phyloP scores from a whole-genome alignment of 2,888 invertebrate genomes.

The Oscheius sp. region DNA sequence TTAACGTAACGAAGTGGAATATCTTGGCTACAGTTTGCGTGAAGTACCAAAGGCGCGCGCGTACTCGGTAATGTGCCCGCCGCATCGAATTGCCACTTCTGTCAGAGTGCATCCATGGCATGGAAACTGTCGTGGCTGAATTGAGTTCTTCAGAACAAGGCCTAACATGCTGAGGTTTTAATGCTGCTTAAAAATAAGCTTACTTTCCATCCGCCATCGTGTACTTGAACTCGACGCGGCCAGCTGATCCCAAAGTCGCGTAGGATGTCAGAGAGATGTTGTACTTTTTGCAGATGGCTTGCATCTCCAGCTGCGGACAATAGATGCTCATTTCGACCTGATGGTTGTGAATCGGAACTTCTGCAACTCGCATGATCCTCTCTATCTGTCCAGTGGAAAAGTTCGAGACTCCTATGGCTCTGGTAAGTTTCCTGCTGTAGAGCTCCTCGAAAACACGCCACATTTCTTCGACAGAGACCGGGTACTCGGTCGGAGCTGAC shows the following conservation, averaged over 20 bases:
- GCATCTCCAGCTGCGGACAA: constrained; percentile 81
- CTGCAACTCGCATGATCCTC: constrained; percentile 75
- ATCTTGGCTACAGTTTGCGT: too few relatives aligned
- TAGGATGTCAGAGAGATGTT: constrained; percentile 78
- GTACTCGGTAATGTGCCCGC: too few relatives aligned
- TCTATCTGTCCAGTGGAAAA: constrained; percentile 83
- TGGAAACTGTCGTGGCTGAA: too few relatives aligned
- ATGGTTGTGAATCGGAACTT: constrained; percentile 76
- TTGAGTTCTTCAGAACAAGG: too few relatives aligned
- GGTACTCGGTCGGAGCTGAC: constrained; percentile 31
- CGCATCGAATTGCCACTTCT: too few relatives aligned
- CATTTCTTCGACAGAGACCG: constrained; percentile 62
- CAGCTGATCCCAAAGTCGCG: constrained; percentile 74
- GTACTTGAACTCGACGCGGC: constrained; percentile 41
- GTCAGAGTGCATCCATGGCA: too few relatives aligned
- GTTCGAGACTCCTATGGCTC: constrained; percentile 87
- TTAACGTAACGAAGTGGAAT: too few relatives aligned
- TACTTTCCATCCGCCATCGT: constrained; percentile 22
- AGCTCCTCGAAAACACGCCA: constrained; percentile 74
- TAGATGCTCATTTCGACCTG: constrained; percentile 84
- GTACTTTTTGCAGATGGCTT: constrained; percentile 78
- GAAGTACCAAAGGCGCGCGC: too few relatives aligned
- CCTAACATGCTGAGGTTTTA: too few relatives aligned
- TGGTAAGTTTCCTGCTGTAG: constrained; percentile 81
- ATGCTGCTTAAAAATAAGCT: not conserved